These are phyloP conservation scores for Cyprinus carpio DNA, from an alignment of 2,113 vertebrate species.

Conservation along the genomic window DNA sequence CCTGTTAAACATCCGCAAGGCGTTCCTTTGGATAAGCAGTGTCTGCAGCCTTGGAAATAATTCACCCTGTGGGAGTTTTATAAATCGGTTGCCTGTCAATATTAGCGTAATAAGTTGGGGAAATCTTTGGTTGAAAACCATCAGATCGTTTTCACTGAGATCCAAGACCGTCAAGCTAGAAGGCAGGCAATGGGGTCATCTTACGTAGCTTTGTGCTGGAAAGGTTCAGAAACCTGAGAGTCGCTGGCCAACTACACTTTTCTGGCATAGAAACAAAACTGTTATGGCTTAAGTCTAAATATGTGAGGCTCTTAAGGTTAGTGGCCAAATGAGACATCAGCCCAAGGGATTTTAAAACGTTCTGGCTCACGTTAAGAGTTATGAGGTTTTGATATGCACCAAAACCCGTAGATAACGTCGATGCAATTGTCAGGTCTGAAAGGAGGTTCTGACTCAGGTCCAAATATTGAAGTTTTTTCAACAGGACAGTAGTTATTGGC, in stretches of 20 bases:
- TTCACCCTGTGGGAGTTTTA: slow-evolving; percentile 70
- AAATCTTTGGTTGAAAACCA: slow-evolving; percentile 69
- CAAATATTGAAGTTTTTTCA: slow-evolving; percentile 74
- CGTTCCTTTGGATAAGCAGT: slow-evolving; percentile 79
- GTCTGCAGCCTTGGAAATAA: slow-evolving; percentile 69
- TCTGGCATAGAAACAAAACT: slow-evolving; percentile 74
- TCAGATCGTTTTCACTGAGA: slow-evolving; percentile 81
- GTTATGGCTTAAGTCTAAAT: slow-evolving; percentile 82
- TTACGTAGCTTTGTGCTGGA: slow-evolving; percentile 74
- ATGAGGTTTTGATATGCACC: slow-evolving; percentile 62
- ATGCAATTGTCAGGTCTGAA: slow-evolving; percentile 64
- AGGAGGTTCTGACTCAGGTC: slow-evolving; percentile 80
- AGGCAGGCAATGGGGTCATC: slow-evolving; percentile 80
- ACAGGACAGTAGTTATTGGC: slow-evolving; percentile 51
- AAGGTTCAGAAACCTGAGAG: slow-evolving; percentile 80
- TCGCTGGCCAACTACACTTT: slow-evolving; percentile 79
- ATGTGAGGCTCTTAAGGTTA: slow-evolving; percentile 72
- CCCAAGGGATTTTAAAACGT: slow-evolving; percentile 68
- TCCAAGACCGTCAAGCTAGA: slow-evolving; percentile 78
- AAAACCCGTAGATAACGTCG: slow-evolving; percentile 66
- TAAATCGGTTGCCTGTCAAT: slow-evolving; percentile 83
- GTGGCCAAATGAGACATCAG: slow-evolving; percentile 57
- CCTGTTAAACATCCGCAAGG: slow-evolving; percentile 72
- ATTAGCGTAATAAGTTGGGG: slow-evolving; percentile 80
- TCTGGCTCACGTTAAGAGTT: slow-evolving; percentile 78